Evolutionary conservation across 2,113 vertebrate genomes (phyloP), one percentile per base, ranked within the genome.

Genomic region (Bubo bubo): DNA sequence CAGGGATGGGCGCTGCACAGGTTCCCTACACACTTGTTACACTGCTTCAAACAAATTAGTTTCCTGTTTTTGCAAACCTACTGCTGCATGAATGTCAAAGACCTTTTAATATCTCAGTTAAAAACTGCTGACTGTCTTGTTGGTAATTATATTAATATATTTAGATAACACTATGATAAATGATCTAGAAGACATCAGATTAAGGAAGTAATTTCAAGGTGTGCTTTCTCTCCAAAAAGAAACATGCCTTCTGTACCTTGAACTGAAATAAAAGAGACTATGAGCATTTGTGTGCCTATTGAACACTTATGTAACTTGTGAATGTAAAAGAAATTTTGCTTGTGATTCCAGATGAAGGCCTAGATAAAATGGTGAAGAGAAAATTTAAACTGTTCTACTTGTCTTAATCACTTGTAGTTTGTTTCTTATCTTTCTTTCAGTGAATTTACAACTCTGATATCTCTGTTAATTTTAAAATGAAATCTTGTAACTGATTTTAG

Each of bases 1-100:
- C 22, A 66, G 56, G 14, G 34, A 15, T 3, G 1, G 24, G 22
- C 2, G 0, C 12, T 50, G 7, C 16, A 27, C 9, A 49, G 4
- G 12, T 17, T 67, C 47, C 34, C 52, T 23, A 18, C 14, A 62
- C 24, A 43, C 12, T 21, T 64, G 9, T 26, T 53, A 23, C 9
- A 26, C 0, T 3, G 1, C 17, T 75, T 82, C 4, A 5, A 74
- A 52, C 3, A 35, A 9, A 14, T 12, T 24, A 8, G 11, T 50
- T n/a, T 30, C 67, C 45, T 39, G 30, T 7, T 68, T 90, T 73
- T 17, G 35, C 28, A 81, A 73, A 64, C 5, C 12, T 24, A 10
- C 14, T 35, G 12, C 43, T 63, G 7, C 63, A 60, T n/a, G 6
- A 68, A 45, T 24, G 28, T 47, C 24, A 80, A 67, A 75, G 13